Evolutionary conservation across 2,888 invertebrate genomes (phyloP).

Genomic region (Nomada ferruginata): DNA sequence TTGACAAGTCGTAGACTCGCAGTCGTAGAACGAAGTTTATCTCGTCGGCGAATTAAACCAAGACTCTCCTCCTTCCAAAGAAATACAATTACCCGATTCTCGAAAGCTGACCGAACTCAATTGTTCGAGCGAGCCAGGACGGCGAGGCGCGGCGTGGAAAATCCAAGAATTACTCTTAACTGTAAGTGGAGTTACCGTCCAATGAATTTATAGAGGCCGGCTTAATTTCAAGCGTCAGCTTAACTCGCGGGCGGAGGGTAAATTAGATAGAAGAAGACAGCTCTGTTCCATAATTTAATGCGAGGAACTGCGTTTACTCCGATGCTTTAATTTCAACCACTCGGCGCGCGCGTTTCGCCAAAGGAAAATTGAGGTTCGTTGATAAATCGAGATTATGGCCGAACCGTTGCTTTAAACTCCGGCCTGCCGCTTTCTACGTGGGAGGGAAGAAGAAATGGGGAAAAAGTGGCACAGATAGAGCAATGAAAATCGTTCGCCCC

Average conservation of each 20-base stretch:
- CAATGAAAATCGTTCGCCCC: constrained; percentile 15
- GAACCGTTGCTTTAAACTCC: constrained; percentile 21
- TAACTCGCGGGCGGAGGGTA: constrained; percentile 40
- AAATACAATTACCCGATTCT: constrained; percentile 34
- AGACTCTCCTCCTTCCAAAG: background rate
- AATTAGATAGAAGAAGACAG: constrained; percentile 59
- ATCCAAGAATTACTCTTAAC: constrained; percentile 55
- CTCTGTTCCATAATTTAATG: constrained; percentile 58
- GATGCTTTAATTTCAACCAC: constrained; percentile 56
- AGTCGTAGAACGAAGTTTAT: background rate
- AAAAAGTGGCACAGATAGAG: constrained; percentile 8
- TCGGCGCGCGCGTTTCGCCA: constrained; percentile 14
- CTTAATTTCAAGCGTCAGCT: constrained; percentile 59
- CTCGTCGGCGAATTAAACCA: constrained; percentile 37
- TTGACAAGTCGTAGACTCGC: constrained; percentile 27
- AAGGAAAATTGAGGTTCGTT: constrained; percentile 46
- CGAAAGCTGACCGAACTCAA: constrained; percentile 43
- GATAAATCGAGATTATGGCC: constrained; percentile 49
- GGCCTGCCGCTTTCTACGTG: background rate
- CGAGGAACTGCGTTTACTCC: constrained; percentile 53
- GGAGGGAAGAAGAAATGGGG: too few species aligned
- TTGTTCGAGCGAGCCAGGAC: constrained; percentile 33
- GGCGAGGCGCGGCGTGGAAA: constrained; percentile 16
- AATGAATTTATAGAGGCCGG: constrained; percentile 56
- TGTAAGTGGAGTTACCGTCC: constrained; percentile 46